Conservation (phyloP, 2,113 vertebrate genomes). For the Dromaius novaehollandiae region DNA sequence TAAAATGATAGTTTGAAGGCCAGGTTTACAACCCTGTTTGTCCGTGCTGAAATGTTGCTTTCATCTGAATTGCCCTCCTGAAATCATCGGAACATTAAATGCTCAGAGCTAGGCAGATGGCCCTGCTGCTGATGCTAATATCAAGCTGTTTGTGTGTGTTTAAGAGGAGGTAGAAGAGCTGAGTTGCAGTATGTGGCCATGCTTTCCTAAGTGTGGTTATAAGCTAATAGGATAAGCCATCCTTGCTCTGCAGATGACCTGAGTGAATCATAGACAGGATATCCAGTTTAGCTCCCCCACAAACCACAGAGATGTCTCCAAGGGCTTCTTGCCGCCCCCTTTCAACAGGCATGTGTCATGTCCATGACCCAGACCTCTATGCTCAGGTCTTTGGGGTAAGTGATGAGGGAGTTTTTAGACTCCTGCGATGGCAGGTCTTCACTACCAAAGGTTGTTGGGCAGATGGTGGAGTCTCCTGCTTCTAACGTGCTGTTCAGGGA, state of each 20-base stretch:
- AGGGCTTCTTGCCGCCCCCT: neutral
- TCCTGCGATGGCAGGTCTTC: fast-evolving
- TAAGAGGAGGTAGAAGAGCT: neutral
- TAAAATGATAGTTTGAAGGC: neutral
- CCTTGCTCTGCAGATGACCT: conserved; percentile 31
- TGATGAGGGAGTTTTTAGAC: fast-evolving
- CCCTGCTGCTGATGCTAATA: fast-evolving
- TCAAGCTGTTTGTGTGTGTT: fast-evolving
- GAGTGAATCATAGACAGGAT: conserved; percentile 26
- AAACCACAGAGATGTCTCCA: conserved; percentile 37
- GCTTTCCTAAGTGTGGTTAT: neutral
- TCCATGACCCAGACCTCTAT: neutral
- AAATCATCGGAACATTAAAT: neutral
- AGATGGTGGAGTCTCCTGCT: neutral
- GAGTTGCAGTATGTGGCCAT: neutral
- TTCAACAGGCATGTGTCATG: neutral
- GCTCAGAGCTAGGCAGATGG: neutral
- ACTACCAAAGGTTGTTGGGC: neutral
- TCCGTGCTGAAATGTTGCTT: neutral
- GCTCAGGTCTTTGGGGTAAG: neutral
- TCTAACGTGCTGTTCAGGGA: fast-evolving
- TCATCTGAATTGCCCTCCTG: neutral
- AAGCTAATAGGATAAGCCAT: neutral
- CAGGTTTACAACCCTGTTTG: neutral
- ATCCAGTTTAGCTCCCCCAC: conserved; percentile 47